A percentile compares a stretch with the other conserved stretches of the same genome.
phyloP scores from a whole-genome alignment of 2,797 vertebrate genomes.

The Scyliorhinus canicula region DNA sequence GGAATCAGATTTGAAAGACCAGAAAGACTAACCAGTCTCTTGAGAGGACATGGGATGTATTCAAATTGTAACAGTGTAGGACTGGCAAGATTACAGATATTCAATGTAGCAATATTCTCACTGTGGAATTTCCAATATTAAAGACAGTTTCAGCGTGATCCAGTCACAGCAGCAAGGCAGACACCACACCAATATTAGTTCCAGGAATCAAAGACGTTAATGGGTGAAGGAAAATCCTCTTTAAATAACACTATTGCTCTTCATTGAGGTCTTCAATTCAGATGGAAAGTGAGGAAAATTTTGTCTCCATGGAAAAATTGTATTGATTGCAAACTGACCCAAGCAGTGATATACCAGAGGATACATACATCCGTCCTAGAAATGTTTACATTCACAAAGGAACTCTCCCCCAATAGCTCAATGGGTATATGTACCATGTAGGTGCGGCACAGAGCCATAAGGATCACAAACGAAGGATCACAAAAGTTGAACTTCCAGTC shows the following conservation, averaged over 20 bases:
- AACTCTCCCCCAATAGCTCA: not conserved
- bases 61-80: not conserved
- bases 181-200: not conserved
- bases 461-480: not conserved
- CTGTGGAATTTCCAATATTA: not conserved
- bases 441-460: not conserved
- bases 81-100: not conserved
- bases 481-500: not conserved
- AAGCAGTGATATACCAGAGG: not conserved
- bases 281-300: not conserved
- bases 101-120: not conserved
- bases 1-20: not conserved
- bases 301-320: not conserved
- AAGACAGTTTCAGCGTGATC: not conserved
- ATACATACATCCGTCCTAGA: not conserved
- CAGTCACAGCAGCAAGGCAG: not conserved
- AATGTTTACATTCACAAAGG: not conserved
- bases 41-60: not conserved
- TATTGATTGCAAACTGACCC: not conserved
- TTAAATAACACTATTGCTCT: not conserved
- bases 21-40: not conserved
- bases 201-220: not conserved
- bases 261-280: not conserved
- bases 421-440: not conserved
- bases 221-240: not conserved